Percentiles rank a stretch among this genome's conserved stretches.
Evolutionary conservation across 2,888 invertebrate species (phyloP).

Genomic region (Trichopoda pennipes): DNA sequence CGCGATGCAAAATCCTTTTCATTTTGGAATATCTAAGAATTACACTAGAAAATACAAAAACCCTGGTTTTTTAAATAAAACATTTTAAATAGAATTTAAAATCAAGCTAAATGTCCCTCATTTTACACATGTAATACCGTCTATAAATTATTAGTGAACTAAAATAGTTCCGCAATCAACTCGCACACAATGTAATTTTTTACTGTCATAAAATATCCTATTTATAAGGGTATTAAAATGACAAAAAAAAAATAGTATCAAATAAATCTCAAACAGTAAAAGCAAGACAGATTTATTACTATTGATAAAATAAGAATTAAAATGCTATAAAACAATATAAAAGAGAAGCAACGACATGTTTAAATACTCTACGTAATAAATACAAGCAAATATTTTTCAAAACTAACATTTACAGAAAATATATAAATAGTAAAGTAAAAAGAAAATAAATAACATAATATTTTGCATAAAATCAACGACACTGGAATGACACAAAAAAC

Average conservation of each 20-base stretch:
- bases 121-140: no score
- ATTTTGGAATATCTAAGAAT: no score
- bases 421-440: neutral
- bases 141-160: no score
- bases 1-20: no score
- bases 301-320: conserved; percentile 37
- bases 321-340: conserved; percentile 4
- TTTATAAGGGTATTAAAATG: conserved; percentile 22
- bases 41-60: no score
- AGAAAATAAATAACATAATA: neutral
- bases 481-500: conserved; percentile 28
- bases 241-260: neutral
- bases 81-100: no score
- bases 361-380: neutral
- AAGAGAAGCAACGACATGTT: neutral
- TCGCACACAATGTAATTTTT: neutral
- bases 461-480: neutral
- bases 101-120: no score
- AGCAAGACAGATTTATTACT: conserved; percentile 13
- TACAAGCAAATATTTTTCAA: neutral
- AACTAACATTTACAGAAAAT: neutral
- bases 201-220: conserved; percentile 13
- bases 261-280: conserved; percentile 20
- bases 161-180: no score
- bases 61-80: no score